Base-by-base conservation (phyloP, 2,113 vertebrate genomes). In the Pomatorhinus ruficollis region DNA sequence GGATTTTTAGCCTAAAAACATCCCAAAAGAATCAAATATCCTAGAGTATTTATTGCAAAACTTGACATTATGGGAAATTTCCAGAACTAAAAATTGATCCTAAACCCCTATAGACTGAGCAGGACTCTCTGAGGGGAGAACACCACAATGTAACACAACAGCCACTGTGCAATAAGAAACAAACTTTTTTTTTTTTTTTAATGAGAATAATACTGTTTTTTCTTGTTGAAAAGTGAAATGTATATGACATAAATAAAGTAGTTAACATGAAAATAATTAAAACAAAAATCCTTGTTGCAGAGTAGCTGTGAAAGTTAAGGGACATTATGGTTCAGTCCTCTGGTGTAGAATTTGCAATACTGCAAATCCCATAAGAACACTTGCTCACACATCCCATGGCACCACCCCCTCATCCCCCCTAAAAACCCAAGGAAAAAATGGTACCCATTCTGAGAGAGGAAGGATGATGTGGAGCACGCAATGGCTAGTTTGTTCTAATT, bases 391-490 rank as follows among this genome's bases (percentile, higher is more conserved):
- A 25, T 27, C 25, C 40, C 40, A 52, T 28, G 23, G 5, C 21
- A 68, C 33, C n/a, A 53, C 20, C n/a, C 12, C 16, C 22, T 50
- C 44, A 37, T 1, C 3, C 9, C 44, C 14, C 2, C 33, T 5
- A 23, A 19, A 44, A 11, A 3, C 0, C 11, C 45, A 20, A 6
- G 11, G 7, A 8, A 44, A 42, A 14, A 25, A 7, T 4, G 6
- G 19, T 53, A 31, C 33, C 7, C 1, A 28, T 81, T 47, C 30
- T 22, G 10, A 11, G 10, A 56, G 19, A 63, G 22, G 52, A 81
- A 63, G 30, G 31, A 22, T 57, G 50, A 64, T 72, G 12, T 3
- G 18, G 37, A 76, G 57, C 33, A 72, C 1, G 7, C 33, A 44
- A n/a, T 23, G 33, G 23, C 28, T 54, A 13, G 7, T 60, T 94